Evolutionary conservation across 2,888 invertebrate species (phyloP).

Genomic region (Plebejus melissa): DNA sequence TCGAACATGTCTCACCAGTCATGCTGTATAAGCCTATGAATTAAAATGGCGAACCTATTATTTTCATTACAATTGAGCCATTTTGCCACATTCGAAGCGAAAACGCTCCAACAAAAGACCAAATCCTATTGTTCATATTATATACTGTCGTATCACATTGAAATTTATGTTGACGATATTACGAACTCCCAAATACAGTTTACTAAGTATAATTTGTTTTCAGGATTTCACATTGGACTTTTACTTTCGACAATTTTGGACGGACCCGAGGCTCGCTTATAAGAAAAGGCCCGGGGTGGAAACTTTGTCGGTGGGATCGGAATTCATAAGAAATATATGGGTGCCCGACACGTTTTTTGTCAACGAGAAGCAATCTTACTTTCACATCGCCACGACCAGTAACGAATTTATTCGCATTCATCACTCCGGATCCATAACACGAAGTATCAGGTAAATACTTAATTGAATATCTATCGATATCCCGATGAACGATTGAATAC

Average conservation of each 20-base stretch:
- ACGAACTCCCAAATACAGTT: background rate
- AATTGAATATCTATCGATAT: background rate
- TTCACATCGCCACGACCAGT: conserved; percentile 99
- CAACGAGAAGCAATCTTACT: conserved; percentile 99
- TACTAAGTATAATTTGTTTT: conserved; percentile 41
- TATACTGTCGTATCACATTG: conserved; percentile 8
- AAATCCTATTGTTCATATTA: conserved; percentile 10
- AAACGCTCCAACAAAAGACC: background rate
- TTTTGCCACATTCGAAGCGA: conserved; percentile 1
- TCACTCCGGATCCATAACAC: conserved; percentile 95
- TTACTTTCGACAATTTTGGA: conserved; percentile 99
- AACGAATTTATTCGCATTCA: conserved; percentile 99
- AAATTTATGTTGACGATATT: background rate
- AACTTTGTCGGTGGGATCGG: conserved; percentile 94
- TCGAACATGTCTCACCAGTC: too few relatives aligned
- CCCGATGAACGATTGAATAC: conserved; percentile 13
- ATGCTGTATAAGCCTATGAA: background rate
- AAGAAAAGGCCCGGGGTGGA: conserved; percentile 92
- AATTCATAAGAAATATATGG: conserved; percentile 98
- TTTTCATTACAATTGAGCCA: background rate
- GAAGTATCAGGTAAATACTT: conserved; percentile 91
- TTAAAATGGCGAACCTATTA: background rate
- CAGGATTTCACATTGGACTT: conserved; percentile 98
- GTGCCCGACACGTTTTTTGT: conserved; percentile 99
- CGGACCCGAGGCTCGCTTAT: conserved; percentile 95